Percentiles rank a stretch among this genome's conserved stretches.
phyloP scores from a whole-genome alignment of 2,797 vertebrate genomes.

The Poecilia velifera region DNA sequence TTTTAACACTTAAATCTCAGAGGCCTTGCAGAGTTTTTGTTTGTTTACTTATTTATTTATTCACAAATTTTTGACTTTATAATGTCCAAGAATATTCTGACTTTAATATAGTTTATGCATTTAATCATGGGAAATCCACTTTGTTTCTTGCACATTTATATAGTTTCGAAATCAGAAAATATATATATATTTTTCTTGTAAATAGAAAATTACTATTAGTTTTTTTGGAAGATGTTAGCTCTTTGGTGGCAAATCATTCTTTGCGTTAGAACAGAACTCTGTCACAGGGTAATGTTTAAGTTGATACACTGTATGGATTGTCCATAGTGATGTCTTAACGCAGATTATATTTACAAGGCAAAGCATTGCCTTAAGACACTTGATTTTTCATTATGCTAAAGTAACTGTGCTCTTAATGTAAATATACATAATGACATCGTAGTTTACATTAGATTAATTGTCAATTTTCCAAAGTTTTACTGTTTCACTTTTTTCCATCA shows the following conservation, averaged over 20 bases:
- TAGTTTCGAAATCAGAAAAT: not conserved
- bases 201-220: not conserved
- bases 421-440: not conserved
- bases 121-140: not conserved
- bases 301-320: not conserved
- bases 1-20: not conserved
- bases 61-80: not conserved
- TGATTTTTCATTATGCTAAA: not conserved
- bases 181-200: not conserved
- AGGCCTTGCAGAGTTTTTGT: not conserved
- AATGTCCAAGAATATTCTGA: not conserved
- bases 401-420: not conserved
- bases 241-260: not conserved
- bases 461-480: not conserved
- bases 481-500: constrained; percentile 13
- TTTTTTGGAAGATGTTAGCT: not conserved
- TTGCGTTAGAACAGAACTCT: not conserved
- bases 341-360: not conserved
- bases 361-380: not conserved
- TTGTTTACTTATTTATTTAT: not conserved
- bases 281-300: not conserved
- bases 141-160: not conserved
- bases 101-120: not conserved
- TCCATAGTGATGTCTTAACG: not conserved
- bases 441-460: not conserved